Evolutionary conservation across 1,140 invertebrate species (phyloP), one percentile per base, ranked within the genome.

Genomic region (Ephestia elutella): DNA sequence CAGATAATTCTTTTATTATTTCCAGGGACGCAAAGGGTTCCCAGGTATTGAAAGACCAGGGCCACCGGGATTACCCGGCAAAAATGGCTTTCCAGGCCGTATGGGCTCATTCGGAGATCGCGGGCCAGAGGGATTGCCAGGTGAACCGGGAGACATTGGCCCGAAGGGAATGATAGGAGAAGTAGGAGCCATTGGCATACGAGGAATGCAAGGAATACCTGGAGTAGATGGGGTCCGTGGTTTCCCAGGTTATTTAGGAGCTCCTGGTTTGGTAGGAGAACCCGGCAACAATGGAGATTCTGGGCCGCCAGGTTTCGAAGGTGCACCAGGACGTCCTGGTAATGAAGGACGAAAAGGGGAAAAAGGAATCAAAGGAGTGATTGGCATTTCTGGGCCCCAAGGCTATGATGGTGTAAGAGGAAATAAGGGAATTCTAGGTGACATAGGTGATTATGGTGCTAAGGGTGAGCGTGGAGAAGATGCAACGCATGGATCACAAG

Each of bases 341-440:
- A 13, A 15, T 1, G 30, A 13, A 50, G 92, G 91, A 59, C 68
- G 75, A 59, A 77, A 91, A 65, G 94, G 94, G 25, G 54, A 72
- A 19, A 73, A 81, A 62, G 91, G 91, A 20, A 57, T 64, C 8
- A 18, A 87, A 82, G 73, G 73, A 49, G 60, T 70, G 10, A n/a
- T 21, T 49, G 82, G 82, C 11, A 15, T 68, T n/a, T 32, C 38
- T 10, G 82, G 81, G 28, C 28, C 54, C 56, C 17, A 50, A 21
- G 82, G 82, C n/a, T 10, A 58, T 44, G 87, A 88, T 48, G 80
- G 92, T 1, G 91, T 91, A 57, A 91, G 90, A 62, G 94, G 94
- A 54, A 85, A 89, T 13, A 93, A 94, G 82, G 94, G 94, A 61
- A 89, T 91, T 13, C 57, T 74, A 4, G 94, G 94, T 15, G 89